Conservation (phyloP, 2,113 vertebrate species). For the Cavia aperea region DNA sequence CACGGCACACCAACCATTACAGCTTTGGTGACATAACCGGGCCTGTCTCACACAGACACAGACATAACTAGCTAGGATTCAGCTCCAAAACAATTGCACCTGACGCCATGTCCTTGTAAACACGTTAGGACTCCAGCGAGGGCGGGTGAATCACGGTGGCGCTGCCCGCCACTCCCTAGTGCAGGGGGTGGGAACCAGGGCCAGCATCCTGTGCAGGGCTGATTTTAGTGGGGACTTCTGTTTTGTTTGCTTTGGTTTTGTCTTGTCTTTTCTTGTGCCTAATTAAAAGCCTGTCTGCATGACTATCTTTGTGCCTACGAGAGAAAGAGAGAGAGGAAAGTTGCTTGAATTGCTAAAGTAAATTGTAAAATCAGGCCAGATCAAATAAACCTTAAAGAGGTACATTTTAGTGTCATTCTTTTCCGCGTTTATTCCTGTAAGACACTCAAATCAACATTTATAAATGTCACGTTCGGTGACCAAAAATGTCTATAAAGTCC, state of each 20-base stretch:
- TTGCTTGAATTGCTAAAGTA: slow-evolving; percentile 46
- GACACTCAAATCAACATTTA: slow-evolving; percentile 23
- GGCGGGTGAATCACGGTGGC: slow-evolving; percentile 43
- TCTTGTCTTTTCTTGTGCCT: slow-evolving; percentile 5
- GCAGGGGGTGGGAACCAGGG: slow-evolving; percentile 25
- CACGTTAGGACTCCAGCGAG: slow-evolving; percentile 45
- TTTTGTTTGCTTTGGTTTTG: slow-evolving; percentile 36
- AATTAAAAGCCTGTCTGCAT: background rate
- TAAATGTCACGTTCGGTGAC: slow-evolving; percentile 58
- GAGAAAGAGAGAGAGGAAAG: background rate
- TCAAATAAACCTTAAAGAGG: slow-evolving; percentile 44
- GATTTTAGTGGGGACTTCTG: background rate
- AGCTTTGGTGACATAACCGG: background rate
- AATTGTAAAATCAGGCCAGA: slow-evolving; percentile 54
- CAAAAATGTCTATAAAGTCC: slow-evolving; percentile 34
- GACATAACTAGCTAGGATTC: slow-evolving; percentile 20
- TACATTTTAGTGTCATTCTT: slow-evolving; percentile 49
- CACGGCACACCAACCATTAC: slow-evolving; percentile 13
- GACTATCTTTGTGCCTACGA: too few relatives aligned
- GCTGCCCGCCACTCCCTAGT: background rate
- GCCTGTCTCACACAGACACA: background rate
- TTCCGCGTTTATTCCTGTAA: slow-evolving; percentile 22
- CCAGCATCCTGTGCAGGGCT: background rate
- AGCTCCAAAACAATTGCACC: slow-evolving; percentile 23
- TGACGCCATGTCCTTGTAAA: slow-evolving; percentile 26